Evolutionary conservation across 2,888 invertebrate genomes (phyloP).

Genomic region (Eilema sororculum): DNA sequence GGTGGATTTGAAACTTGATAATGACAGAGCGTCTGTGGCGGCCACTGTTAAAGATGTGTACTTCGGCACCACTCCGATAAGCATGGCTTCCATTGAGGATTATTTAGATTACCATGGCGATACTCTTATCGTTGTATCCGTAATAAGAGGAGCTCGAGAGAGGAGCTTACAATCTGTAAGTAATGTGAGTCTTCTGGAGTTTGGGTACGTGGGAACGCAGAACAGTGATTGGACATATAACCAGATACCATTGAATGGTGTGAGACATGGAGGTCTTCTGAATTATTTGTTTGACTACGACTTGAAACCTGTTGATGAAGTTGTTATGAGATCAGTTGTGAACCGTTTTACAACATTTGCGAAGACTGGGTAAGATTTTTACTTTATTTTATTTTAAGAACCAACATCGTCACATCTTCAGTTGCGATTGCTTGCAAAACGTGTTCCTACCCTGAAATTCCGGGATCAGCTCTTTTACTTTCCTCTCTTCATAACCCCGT

Average conservation of each 20-base stretch:
- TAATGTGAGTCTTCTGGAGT: slow-evolving; percentile 70
- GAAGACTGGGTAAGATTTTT: slow-evolving; percentile 66
- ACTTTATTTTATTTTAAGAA: not conserved
- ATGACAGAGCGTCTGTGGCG: slow-evolving; percentile 54
- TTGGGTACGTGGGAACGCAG: slow-evolving; percentile 68
- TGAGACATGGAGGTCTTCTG: slow-evolving; percentile 71
- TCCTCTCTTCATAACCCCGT: not conserved
- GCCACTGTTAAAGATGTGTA: slow-evolving; percentile 67
- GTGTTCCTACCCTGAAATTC: not conserved
- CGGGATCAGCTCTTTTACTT: not conserved
- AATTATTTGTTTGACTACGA: slow-evolving; percentile 75
- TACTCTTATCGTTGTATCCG: slow-evolving; percentile 66
- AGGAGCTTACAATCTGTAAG: slow-evolving; percentile 65
- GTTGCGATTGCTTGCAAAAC: too few relatives aligned
- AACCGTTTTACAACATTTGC: slow-evolving; percentile 67
- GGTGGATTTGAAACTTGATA: slow-evolving; percentile 65
- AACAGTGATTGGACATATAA: slow-evolving; percentile 70
- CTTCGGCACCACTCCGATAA: slow-evolving; percentile 62
- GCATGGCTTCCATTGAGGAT: slow-evolving; percentile 70
- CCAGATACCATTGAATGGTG: slow-evolving; percentile 70
- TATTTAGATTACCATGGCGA: slow-evolving; percentile 78
- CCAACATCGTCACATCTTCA: not conserved
- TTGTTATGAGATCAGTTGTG: slow-evolving; percentile 57
- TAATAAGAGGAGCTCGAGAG: slow-evolving; percentile 68
- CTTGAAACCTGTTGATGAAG: slow-evolving; percentile 55